Base-by-base conservation (phyloP, 2,797 vertebrate species). In the Aulostomus chinensis region DNA sequence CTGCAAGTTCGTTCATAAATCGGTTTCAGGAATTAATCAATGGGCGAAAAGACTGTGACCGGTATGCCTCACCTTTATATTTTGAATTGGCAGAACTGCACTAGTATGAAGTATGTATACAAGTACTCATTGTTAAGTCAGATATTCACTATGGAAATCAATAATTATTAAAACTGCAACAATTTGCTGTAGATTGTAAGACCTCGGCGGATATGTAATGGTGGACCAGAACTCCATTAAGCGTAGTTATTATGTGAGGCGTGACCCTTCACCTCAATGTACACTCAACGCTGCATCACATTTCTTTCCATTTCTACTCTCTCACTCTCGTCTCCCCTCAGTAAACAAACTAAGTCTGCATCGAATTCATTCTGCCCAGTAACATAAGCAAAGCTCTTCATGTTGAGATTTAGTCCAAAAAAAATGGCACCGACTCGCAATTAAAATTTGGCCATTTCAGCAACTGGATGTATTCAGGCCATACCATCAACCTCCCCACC, bases 401-500 rank as follows among this genome's bases (percentile, higher is more conserved):
- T 21, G n/a, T n/a, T n/a, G n/a, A n/a, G n/a, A n/a, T n/a, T n/a
- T 40, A 15, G 24, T 40, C 22, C 22, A 17, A 37, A 10, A 7
- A 17, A 10, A 13, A 20, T 5, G 12, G 37, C 37, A 9, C 9
- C 12, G 21, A 15, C 26, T 25, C 20, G 24, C 16, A 62, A 30
- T 9, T 32, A 2, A 37, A 25, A 37, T 48, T 37, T 21, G 18
- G 11, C 33, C 6, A 12, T 47, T 73, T 47, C 33, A 47, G 41
- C 32, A 52, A 21, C 22, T 41, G n/a, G n/a, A n/a, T n/a, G 13
- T 4, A 43, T 37, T 63, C 25, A 15, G 26, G 7, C n/a, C n/a
- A n/a, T n/a, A n/a, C n/a, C n/a, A n/a, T 25, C 25, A 61, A 53
- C 52, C 13, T 30, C 18, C 13, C 48, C 35, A 58, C 30, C 64